phyloP scores from a whole-genome alignment of 2,797 vertebrate genomes.

The Lacerta bilineata region DNA sequence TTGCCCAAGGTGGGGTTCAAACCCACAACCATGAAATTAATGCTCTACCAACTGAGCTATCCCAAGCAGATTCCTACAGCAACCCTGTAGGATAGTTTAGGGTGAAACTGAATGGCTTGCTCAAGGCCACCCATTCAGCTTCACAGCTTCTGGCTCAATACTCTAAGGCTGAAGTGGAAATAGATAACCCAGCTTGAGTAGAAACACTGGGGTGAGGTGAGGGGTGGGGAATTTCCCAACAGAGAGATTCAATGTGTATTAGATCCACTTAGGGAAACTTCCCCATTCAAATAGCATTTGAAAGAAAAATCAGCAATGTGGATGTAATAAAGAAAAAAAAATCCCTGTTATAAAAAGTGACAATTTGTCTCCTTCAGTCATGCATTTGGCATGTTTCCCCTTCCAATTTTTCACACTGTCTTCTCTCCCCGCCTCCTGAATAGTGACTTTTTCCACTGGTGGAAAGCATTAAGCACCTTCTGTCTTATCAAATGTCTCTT shows the following conservation, averaged over 20 bases:
- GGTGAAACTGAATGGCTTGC: neutral
- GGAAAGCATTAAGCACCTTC: conserved; percentile 33
- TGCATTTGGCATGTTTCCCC: conserved; percentile 10
- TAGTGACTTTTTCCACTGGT: conserved; percentile 31
- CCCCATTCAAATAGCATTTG: neutral
- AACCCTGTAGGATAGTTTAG: neutral
- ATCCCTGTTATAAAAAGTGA: neutral
- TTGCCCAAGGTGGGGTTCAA: too few species aligned
- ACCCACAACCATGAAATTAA: too few species aligned
- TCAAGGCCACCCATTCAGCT: neutral
- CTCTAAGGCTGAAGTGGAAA: neutral
- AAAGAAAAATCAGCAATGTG: neutral
- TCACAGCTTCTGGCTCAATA: neutral
- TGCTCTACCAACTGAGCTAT: too few species aligned
- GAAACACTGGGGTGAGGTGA: neutral
- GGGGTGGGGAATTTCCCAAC: neutral
- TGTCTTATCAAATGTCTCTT: conserved; percentile 31
- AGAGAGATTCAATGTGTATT: neutral
- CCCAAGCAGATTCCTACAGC: neutral
- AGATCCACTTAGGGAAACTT: neutral
- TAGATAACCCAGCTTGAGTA: neutral
- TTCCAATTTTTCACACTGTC: accelerated
- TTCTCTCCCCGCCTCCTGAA: conserved; percentile 2
- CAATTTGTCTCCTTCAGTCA: conserved; percentile 9
- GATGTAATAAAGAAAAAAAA: neutral